These are phyloP conservation scores for Macropus fuliginosus DNA, from an alignment of 2,797 vertebrate species.

Conservation along the genomic window DNA sequence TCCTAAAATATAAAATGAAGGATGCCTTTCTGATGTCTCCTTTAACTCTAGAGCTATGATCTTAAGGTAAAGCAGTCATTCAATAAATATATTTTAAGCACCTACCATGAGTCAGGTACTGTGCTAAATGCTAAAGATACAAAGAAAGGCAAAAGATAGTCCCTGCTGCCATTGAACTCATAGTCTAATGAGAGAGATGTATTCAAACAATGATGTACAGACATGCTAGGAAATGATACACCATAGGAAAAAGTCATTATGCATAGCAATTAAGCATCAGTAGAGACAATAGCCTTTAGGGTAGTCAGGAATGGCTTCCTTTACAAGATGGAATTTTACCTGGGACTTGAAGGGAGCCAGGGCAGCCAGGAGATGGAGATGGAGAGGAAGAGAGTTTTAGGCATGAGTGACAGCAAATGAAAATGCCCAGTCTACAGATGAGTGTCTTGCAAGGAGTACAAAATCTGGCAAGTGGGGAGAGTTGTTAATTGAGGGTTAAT, in stretches of 20 bases:
- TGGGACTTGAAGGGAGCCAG: background rate
- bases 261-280: background rate
- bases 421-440: background rate
- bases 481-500: background rate
- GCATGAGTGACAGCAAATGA: background rate
- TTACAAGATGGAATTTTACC: background rate
- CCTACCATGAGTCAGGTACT: background rate
- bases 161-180: background rate
- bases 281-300: background rate
- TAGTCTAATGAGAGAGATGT: background rate
- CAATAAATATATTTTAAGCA: background rate
- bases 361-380: background rate
- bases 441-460: background rate
- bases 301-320: background rate
- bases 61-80: background rate
- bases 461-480: background rate
- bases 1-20: background rate
- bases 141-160: background rate
- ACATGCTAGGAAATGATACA: background rate
- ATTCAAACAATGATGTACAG: background rate
- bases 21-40: background rate
- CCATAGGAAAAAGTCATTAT: background rate
- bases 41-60: background rate
- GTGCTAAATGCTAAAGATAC: background rate
- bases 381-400: background rate